Evolutionary conservation across 2,113 vertebrate genomes (phyloP).

Genomic region (Myotis yumanensis): DNA sequence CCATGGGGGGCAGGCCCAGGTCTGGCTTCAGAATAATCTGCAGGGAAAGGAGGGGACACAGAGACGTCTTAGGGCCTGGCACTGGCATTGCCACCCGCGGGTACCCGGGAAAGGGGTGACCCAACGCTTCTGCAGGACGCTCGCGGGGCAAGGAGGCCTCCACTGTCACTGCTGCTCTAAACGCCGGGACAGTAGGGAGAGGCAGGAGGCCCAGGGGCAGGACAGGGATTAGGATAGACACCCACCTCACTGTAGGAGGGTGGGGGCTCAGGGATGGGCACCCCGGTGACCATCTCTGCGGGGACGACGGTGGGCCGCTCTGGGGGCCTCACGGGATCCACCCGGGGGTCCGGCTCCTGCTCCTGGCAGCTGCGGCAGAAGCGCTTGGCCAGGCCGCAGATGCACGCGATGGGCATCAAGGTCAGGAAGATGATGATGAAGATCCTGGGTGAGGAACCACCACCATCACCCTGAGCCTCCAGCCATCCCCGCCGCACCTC

Average conservation of each 20-base stretch:
- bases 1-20: neutral
- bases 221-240: neutral
- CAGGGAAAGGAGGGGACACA: neutral
- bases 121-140: rapidly evolving
- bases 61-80: neutral
- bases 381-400: slow-evolving; percentile 39
- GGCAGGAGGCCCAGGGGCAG: neutral
- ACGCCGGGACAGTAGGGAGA: neutral
- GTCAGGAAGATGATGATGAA: slow-evolving; percentile 33
- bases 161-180: neutral
- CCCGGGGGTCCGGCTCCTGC: rapidly evolving
- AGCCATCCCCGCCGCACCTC: neutral
- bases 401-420: slow-evolving; percentile 28
- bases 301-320: neutral
- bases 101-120: neutral
- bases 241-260: slow-evolving; percentile 74
- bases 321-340: neutral
- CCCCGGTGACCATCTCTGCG: neutral
- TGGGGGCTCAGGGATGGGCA: neutral
- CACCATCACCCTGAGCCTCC: neutral
- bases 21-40: slow-evolving; percentile 66
- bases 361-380: slow-evolving; percentile 23
- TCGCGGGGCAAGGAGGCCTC: neutral
- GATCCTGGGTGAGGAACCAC: slow-evolving; percentile 11
- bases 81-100: rapidly evolving